Evolutionary conservation across 2,888 invertebrate species (phyloP), one percentile per base, ranked within the genome.

Genomic region (Teinopalpus imperialis): DNA sequence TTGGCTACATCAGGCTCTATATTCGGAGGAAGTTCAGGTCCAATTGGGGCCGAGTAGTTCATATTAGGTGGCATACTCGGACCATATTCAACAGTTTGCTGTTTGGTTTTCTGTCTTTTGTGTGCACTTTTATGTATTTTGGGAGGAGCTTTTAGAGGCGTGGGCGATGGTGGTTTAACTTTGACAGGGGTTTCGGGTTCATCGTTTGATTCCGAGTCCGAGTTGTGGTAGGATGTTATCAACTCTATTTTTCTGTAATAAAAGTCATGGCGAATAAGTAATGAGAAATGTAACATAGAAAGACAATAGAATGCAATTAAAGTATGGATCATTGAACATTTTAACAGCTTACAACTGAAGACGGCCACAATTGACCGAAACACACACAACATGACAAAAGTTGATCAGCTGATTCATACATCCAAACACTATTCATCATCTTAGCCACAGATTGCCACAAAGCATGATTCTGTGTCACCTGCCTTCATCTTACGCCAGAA

Each of bases 161-260:
- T 27, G n/a, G 52, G 42, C 2, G 48, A 16, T 3, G 52, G 43
- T 10, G 56, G 51, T 3, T 50, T 26, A 3, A 48, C 10, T 40
- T 71, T 74, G 0, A 55, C 53, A 1, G 78, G 71, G 34, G 55
- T 71, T 5, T 79, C 79, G 0, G 67, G 43, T 53, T 90, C 90
- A 27, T 89, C 86, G 39, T 90, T 90, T 0, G 90, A 90, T 37
- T 90, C 90, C 0, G 90, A 90, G 42, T 90, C 90, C 0, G 90
- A 89, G 54, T 90, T 80, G 61, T 83, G 78, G 55, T 85, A 91
- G 14, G 90, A 90, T 10, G 90, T 90, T 43, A 91, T 91, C 26
- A 91, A 63, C 69, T 91, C 90, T 54, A 91, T 91, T 81, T 87
- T 90, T 45, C 91, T 91, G 78, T 7, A 36, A 21, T 14, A 23